A percentile compares a stretch with the other conserved stretches of the same genome.
Conservation (phyloP, 1,140 invertebrate genomes). For the Periplaneta americana region DNA sequence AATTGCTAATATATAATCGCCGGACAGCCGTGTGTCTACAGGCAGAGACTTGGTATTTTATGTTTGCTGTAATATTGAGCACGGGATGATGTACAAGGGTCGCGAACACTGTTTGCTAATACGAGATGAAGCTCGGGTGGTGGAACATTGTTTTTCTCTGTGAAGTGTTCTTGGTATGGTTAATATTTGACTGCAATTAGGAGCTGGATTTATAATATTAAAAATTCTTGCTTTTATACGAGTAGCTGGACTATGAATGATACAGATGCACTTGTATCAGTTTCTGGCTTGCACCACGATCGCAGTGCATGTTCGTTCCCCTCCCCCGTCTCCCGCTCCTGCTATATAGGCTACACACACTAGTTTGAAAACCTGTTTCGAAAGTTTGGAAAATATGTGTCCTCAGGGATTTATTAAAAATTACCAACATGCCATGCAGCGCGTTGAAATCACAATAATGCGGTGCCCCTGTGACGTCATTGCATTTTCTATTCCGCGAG, state of each 20-base stretch:
- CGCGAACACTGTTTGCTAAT: neutral
- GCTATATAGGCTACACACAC: neutral
- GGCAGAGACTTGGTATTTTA: neutral
- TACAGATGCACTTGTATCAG: neutral
- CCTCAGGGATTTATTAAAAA: conserved; percentile 17
- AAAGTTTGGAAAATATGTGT: conserved; percentile 5
- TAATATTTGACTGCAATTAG: neutral
- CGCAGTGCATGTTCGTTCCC: neutral
- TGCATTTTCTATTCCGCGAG: neutral
- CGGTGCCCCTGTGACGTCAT: neutral
- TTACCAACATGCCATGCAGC: conserved; percentile 15
- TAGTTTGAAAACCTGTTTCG: neutral
- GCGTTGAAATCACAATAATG: conserved; percentile 18
- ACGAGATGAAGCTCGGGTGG: neutral
- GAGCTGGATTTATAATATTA: neutral
- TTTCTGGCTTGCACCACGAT: neutral
- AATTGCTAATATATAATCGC: neutral
- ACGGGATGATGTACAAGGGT: neutral
- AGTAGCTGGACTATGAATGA: neutral
- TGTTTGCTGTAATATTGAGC: neutral
- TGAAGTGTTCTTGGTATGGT: neutral
- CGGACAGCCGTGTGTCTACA: neutral
- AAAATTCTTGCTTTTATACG: neutral
- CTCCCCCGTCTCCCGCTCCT: neutral
- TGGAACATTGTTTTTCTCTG: neutral